Evolutionary conservation across 2,888 invertebrate species (phyloP), one percentile per base, ranked within the genome.

Genomic region (Ectemnius cavifrons): DNA sequence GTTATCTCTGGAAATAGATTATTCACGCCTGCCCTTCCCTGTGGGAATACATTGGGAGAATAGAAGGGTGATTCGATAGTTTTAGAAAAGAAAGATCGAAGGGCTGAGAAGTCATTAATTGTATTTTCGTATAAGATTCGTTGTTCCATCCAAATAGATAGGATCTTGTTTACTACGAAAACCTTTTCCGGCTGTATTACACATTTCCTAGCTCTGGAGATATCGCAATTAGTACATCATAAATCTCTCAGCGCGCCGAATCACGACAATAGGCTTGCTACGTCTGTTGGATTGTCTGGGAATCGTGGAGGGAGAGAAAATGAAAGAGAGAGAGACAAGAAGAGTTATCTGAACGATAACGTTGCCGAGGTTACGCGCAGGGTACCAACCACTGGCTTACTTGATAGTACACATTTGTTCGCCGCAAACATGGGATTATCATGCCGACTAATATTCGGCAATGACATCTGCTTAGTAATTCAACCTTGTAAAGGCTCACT

Each of bases 191-290:
- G 52, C 16, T n/a, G 8, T 13, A 28, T 76, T 69, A 28, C 67
- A 62, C 71, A 60, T 67, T 23, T 23, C 4, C 45, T 23, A 0
- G 23, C 14, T 18, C 16, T 4, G 8, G 45, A 5, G 16, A 13
- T 75, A 78, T 68, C 14, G 23, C 60, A 71, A 75, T 68, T 74
- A 64, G 58, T 63, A 63, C 6, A 49, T 63, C 58, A 16, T 70
- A 68, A 77, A 70, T 67, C 57, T 5, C 14, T 2, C 3, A 23
- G 3, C 23, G 16, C 8, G 11, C 45, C 49, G 27, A 45, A 20
- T 20, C 52, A 5, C 47, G 14, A 16, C 49, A 52, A 45, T 18
- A 28, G 37, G n/a, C 5, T 14, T 6, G 56, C 18, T n/a, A 11
- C n/a, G 16, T 5, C 28, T 13, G 16, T 4, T 8, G 27, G 13